Evolutionary conservation across 2,888 invertebrate species (phyloP).

Genomic region (Macrophya alboannulata): DNA sequence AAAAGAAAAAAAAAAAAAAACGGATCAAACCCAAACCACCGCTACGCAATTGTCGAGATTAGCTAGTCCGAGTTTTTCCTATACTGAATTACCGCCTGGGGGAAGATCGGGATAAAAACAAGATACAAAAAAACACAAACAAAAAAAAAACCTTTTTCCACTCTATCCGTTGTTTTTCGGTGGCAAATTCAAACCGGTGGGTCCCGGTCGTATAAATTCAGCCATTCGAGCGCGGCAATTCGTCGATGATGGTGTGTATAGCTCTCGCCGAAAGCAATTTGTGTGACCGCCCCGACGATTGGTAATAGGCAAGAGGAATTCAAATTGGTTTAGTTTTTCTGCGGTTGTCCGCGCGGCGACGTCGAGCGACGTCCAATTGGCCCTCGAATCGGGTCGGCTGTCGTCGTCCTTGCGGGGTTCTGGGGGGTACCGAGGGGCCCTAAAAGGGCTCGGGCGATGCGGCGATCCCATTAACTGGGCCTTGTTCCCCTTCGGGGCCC

Average conservation of each 20-base stretch:
- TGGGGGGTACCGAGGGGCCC: constrained; percentile 47
- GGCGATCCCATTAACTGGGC: constrained; percentile 73
- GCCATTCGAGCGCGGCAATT: constrained; percentile 19
- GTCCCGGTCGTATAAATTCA: constrained; percentile 12
- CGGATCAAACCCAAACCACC: background rate
- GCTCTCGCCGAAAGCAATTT: constrained; percentile 74
- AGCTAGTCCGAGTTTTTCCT: background rate
- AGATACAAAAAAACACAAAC: too few relatives aligned
- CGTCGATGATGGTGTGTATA: constrained; percentile 50
- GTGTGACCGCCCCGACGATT: constrained; percentile 79
- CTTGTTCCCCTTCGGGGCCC: constrained; percentile 64
- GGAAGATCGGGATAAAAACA: background rate
- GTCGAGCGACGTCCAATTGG: constrained; percentile 65
- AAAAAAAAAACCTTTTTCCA: background rate
- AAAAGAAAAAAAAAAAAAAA: background rate
- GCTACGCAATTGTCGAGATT: background rate
- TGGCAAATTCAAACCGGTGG: constrained; percentile 36
- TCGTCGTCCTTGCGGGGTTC: constrained; percentile 48
- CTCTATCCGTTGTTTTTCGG: constrained; percentile 28
- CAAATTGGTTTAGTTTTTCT: constrained; percentile 78
- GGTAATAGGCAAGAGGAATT: constrained; percentile 78
- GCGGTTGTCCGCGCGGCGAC: constrained; percentile 77
- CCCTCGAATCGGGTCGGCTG: constrained; percentile 53
- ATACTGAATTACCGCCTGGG: background rate
- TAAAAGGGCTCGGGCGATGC: constrained; percentile 60